Evolutionary conservation across 2,888 invertebrate genomes (phyloP), one percentile per base, ranked within the genome.

Genomic region (Augochlorella aurata): DNA sequence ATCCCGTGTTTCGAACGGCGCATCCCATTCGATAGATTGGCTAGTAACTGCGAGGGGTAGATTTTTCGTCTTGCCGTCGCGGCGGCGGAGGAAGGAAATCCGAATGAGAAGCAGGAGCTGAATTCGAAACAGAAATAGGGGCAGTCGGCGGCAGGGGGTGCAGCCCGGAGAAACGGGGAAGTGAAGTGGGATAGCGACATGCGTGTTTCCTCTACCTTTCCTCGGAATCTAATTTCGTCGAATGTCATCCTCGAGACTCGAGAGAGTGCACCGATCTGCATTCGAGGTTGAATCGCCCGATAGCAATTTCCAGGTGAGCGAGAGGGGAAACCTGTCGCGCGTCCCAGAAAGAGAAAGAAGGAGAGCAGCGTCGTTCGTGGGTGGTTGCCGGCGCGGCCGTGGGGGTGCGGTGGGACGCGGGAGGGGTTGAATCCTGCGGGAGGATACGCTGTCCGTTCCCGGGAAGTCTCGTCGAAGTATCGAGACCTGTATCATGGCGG

Each of bases 401-500:
- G 24, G n/a, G 50, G 66, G 12, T 66, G 49, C 68, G n/a, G 29
- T 38, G 66, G 68, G 52, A 63, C 29, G 29, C 54, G 68, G 73
- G 68, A 74, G 74, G 77, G 84, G 83, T 82, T 79, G 87, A 82
- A 88, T 87, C 87, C 85, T 84, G 84, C 83, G 78, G 85, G 87
- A 89, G 90, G 87, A 88, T 88, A 85, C 87, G 87, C 87, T 89
- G 89, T 89, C 89, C 89, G 85, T 87, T 84, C 85, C 85, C 86
- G 86, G 83, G 87, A 90, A 89, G 89, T 89, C 87, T 85, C 85
- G 88, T 87, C 88, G 90, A 90, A 92, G 92, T 93, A 93, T 93
- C 92, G 93, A 93, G 92, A 93, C 91, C 92, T 91, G 93, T 92
- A 93, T 93, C 93, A 93, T 93, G 93, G 90, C 90, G 90, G 93